Evolutionary conservation across 2,113 vertebrate genomes (phyloP).

Genomic region (Physeter macrocephalus): DNA sequence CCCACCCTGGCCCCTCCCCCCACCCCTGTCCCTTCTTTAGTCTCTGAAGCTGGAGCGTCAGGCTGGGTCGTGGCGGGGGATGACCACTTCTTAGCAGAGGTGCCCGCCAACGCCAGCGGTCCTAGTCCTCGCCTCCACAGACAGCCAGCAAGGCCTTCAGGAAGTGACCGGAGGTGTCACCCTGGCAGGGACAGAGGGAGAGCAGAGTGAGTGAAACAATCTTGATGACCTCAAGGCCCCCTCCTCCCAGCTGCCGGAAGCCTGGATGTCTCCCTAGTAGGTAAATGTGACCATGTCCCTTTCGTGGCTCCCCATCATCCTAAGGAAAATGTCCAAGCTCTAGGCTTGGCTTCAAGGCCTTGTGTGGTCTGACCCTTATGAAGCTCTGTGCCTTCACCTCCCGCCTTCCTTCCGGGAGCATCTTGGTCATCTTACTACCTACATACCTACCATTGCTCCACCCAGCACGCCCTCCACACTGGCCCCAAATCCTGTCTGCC

Average conservation of each 20-base stretch:
- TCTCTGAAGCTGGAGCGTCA: slow-evolving; percentile 11
- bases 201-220: background rate
- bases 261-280: background rate
- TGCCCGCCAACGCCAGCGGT: slow-evolving; percentile 57
- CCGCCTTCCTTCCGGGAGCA: background rate
- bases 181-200: slow-evolving; percentile 78
- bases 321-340: background rate
- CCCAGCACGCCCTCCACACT: background rate
- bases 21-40: background rate
- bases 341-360: background rate
- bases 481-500: background rate
- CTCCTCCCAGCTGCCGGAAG: background rate
- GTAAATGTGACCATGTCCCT: background rate
- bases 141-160: slow-evolving; percentile 90
- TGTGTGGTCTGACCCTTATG: background rate
- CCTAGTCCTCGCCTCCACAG: slow-evolving; percentile 94
- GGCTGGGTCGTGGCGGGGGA: slow-evolving; percentile 33
- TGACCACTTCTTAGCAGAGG: slow-evolving; percentile 43
- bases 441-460: no score
- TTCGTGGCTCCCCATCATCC: background rate
- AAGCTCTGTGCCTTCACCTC: background rate
- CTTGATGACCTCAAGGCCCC: background rate
- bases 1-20: slow-evolving; percentile 21
- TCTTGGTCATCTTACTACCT: background rate
- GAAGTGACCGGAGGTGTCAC: slow-evolving; percentile 97